phyloP scores from a whole-genome alignment of 2,797 vertebrate species.

The Alfaro cultratus region DNA sequence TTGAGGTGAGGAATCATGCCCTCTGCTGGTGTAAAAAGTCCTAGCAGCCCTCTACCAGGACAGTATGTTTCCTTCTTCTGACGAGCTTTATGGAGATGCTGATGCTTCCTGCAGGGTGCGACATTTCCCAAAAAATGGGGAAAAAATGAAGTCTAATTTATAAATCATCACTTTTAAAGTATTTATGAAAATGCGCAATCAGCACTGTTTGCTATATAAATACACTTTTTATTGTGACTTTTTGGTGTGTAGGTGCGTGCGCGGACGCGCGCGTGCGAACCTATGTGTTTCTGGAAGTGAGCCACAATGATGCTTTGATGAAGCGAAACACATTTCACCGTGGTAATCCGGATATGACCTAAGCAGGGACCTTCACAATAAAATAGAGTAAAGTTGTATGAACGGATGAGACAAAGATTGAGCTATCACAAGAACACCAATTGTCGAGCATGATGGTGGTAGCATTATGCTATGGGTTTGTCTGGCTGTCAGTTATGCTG shows the following conservation, averaged over 20 bases:
- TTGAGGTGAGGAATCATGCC: not conserved
- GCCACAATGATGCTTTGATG: not conserved
- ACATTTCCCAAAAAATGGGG: slow-evolving; percentile 6
- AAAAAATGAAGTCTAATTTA: not conserved
- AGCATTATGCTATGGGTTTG: not conserved
- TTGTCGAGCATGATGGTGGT: not conserved
- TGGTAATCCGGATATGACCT: not conserved
- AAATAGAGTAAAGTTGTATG: not conserved
- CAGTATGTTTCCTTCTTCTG: not conserved
- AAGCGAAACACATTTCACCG: not conserved
- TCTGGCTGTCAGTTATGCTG: not conserved
- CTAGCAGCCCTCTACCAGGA: not conserved
- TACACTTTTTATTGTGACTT: not conserved
- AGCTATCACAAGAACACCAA: not conserved
- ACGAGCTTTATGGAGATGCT: not conserved
- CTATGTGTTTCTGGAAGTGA: not conserved
- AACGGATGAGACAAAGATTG: not conserved
- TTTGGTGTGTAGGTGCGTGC: not conserved
- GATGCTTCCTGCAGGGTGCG: slow-evolving; percentile 49
- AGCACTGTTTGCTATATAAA: not conserved
- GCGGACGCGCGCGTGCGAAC: no score
- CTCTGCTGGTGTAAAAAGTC: not conserved
- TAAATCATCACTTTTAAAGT: not conserved
- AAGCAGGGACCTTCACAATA: not conserved
- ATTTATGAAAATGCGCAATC: not conserved